phyloP scores from a whole-genome alignment of 2,797 vertebrate genomes.

The Pygocentrus nattereri region DNA sequence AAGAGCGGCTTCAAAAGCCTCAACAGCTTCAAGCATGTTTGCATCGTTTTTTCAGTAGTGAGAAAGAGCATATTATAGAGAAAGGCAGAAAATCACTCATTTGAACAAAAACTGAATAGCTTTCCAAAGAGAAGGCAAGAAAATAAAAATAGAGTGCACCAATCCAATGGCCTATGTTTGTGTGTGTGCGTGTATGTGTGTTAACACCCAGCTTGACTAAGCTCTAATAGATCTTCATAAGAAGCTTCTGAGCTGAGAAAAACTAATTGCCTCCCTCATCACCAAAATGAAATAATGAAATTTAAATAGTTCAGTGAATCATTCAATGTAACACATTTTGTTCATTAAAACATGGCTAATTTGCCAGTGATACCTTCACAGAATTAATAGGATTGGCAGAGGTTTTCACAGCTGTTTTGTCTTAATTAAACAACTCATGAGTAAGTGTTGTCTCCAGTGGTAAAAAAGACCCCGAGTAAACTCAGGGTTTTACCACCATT shows the following conservation, averaged over 20 bases:
- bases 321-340: slow-evolving; percentile 65
- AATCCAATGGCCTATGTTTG: not conserved
- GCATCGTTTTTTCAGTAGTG: not conserved
- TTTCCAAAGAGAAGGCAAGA: not conserved
- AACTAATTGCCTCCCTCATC: slow-evolving; percentile 51
- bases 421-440: slow-evolving; percentile 72
- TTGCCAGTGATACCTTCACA: slow-evolving; percentile 65
- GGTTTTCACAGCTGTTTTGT: slow-evolving; percentile 63
- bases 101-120: not conserved
- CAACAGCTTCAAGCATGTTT: not conserved
- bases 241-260: slow-evolving; percentile 47
- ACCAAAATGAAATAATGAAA: slow-evolving; percentile 65
- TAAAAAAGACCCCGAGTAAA: not conserved
- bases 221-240: slow-evolving; percentile 37
- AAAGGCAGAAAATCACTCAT: not conserved
- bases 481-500: not conserved
- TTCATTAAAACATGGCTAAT: slow-evolving; percentile 71
- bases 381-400: slow-evolving; percentile 67
- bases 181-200: not conserved
- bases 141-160: not conserved
- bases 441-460: slow-evolving; percentile 65
- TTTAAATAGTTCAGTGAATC: slow-evolving; percentile 62
- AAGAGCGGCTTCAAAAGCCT: not conserved
- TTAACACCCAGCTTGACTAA: slow-evolving; percentile 31
- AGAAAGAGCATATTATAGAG: not conserved